phyloP scores from a whole-genome alignment of 2,888 invertebrate genomes.

The Liposcelis brunnea region DNA sequence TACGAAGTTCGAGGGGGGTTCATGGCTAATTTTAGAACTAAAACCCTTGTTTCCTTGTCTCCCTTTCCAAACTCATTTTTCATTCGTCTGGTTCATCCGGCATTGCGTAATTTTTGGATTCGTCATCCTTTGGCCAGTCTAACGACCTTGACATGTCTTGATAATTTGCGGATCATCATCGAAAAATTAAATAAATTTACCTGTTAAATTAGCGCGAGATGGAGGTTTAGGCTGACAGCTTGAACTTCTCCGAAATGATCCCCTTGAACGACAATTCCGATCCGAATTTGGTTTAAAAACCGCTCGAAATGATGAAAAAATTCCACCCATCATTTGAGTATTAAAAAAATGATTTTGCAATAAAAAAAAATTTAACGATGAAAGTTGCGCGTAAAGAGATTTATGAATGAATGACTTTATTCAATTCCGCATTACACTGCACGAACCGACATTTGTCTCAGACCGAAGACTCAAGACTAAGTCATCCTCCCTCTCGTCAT shows the following conservation, averaged over 20 bases:
- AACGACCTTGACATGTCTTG: neutral
- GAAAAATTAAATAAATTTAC: neutral
- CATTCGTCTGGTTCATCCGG: too few relatives aligned
- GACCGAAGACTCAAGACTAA: too few relatives aligned
- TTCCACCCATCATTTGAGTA: conserved; percentile 22
- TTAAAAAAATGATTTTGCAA: neutral
- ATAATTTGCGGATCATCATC: neutral
- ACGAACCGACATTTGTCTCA: too few relatives aligned
- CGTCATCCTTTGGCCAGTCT: too few relatives aligned
- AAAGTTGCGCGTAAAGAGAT: neutral
- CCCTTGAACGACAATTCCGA: conserved; percentile 13
- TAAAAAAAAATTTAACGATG: neutral
- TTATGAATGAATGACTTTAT: too few relatives aligned
- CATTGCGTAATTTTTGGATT: too few relatives aligned
- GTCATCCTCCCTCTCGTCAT: too few relatives aligned
- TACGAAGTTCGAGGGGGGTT: too few relatives aligned
- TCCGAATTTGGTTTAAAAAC: conserved; percentile 21
- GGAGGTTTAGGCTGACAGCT: conserved; percentile 24
- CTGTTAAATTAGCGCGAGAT: conserved; percentile 9
- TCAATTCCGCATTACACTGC: too few relatives aligned
- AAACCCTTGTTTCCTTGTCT: too few relatives aligned
- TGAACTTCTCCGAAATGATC: conserved; percentile 19
- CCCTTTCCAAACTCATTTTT: too few relatives aligned
- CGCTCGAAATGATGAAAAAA: conserved; percentile 22
- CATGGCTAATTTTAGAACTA: too few relatives aligned